These are phyloP conservation scores for Halcyon smyrnensis DNA, from an alignment of 2,797 vertebrate genomes.

Conservation along the genomic window DNA sequence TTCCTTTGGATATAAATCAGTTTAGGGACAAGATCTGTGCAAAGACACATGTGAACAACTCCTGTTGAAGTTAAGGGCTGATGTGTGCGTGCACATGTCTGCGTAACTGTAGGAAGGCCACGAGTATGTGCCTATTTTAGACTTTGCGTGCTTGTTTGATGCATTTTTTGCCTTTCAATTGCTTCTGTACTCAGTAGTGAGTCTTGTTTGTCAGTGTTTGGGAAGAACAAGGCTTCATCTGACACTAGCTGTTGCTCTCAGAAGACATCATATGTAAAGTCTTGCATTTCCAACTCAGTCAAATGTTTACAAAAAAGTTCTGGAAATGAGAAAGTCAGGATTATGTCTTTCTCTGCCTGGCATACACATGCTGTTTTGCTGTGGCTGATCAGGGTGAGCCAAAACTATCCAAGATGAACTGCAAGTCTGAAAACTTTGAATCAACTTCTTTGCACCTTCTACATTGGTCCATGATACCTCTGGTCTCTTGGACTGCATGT, in stretches of 20 bases:
- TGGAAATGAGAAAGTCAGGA: background rate
- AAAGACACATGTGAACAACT: conserved; percentile 32
- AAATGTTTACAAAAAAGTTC: background rate
- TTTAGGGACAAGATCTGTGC: conserved; percentile 48
- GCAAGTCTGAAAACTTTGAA: background rate
- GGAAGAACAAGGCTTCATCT: background rate
- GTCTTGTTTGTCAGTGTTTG: background rate
- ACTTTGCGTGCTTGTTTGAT: background rate
- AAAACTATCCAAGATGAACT: background rate
- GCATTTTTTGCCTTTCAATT: background rate
- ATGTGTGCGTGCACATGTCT: background rate
- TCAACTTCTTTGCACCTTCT: background rate
- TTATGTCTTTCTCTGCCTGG: background rate
- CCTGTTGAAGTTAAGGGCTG: background rate
- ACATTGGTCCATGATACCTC: background rate
- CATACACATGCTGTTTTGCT: background rate
- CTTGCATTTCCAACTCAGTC: background rate
- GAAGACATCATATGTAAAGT: background rate
- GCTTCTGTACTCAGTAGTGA: background rate
- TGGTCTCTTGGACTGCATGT: background rate
- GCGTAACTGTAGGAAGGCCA: background rate
- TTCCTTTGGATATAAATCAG: conserved; percentile 49
- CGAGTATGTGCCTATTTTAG: conserved; percentile 6
- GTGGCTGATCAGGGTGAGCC: background rate
- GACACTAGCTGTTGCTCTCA: background rate